Evolutionary conservation across 2,797 vertebrate species (phyloP).

Genomic region (Pelobates cultripes): DNA sequence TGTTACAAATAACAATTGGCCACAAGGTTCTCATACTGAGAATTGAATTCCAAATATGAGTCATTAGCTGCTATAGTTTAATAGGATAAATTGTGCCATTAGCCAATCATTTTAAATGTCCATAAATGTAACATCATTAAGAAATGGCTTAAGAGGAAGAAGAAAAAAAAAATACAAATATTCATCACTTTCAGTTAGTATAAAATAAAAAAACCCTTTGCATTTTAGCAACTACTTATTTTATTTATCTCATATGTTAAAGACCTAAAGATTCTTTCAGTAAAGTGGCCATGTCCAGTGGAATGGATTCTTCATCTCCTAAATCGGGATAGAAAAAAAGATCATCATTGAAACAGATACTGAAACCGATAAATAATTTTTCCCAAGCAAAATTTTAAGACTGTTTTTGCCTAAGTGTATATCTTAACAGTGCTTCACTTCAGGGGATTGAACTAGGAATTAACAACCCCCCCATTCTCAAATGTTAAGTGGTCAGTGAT

Average conservation of each 20-base stretch:
- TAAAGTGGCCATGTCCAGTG: slow-evolving; percentile 90
- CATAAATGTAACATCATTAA: slow-evolving; percentile 66
- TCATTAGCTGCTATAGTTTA: slow-evolving; percentile 59
- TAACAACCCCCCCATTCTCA: too few relatives aligned
- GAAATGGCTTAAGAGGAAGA: slow-evolving; percentile 65
- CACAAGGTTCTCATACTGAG: slow-evolving; percentile 69
- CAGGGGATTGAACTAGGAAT: too few relatives aligned
- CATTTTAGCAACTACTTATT: slow-evolving; percentile 54
- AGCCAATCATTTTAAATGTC: slow-evolving; percentile 60
- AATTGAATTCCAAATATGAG: slow-evolving; percentile 67
- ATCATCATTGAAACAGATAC: too few relatives aligned
- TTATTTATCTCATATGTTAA: slow-evolving; percentile 63
- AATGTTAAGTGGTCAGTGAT: too few relatives aligned
- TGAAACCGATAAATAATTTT: too few relatives aligned
- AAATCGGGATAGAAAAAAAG: slow-evolving; percentile 42
- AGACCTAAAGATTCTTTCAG: slow-evolving; percentile 91
- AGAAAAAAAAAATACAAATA: slow-evolving; percentile 68
- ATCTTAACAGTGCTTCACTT: too few relatives aligned
- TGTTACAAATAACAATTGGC: slow-evolving; percentile 68
- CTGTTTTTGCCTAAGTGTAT: too few relatives aligned
- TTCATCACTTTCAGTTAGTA: slow-evolving; percentile 64
- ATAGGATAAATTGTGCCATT: slow-evolving; percentile 60
- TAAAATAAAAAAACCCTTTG: slow-evolving; percentile 58
- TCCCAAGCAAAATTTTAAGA: too few relatives aligned
- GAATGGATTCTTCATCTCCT: slow-evolving; percentile 86